These are phyloP conservation scores for Lipophrys pholis DNA, from an alignment of 2,113 vertebrate species.

Conservation along the genomic window DNA sequence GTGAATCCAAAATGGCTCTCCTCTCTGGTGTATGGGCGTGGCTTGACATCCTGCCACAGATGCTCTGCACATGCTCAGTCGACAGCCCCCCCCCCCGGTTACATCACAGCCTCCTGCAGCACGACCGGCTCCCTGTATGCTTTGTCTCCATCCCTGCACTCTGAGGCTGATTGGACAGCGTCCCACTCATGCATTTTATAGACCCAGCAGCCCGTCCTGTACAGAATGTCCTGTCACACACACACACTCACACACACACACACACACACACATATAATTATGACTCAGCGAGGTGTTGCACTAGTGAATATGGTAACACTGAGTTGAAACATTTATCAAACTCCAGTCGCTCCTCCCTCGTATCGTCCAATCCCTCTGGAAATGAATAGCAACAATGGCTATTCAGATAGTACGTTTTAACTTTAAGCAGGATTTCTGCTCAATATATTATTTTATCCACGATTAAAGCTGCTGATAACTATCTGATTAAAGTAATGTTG, in stretches of 20 bases:
- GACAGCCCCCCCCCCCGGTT: conserved; percentile 36
- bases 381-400: too few species aligned
- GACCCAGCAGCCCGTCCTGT: not conserved
- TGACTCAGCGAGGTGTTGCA: not conserved
- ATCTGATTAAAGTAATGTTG: too few species aligned
- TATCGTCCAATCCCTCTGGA: not conserved
- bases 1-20: conserved; percentile 49
- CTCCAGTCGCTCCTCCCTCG: not conserved
- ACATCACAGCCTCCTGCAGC: conserved; percentile 61
- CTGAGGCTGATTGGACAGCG: conserved; percentile 8
- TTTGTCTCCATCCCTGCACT: conserved; percentile 18
- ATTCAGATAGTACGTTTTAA: too few species aligned
- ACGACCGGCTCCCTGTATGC: conserved; percentile 7
- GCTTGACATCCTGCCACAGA: conserved; percentile 39
- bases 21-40: conserved; percentile 13
- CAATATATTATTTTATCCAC: too few species aligned
- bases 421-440: too few species aligned
- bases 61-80: conserved; percentile 70
- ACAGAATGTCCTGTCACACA: not conserved
- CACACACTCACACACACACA: not conserved
- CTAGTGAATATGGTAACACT: not conserved
- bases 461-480: too few species aligned
- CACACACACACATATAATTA: too few species aligned
- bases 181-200: not conserved
- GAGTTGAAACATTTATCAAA: not conserved